Percentiles rank a stretch among this genome's conserved stretches.
Evolutionary conservation across 2,888 invertebrate species (phyloP).

Genomic region (Priocnemis perturbator): DNA sequence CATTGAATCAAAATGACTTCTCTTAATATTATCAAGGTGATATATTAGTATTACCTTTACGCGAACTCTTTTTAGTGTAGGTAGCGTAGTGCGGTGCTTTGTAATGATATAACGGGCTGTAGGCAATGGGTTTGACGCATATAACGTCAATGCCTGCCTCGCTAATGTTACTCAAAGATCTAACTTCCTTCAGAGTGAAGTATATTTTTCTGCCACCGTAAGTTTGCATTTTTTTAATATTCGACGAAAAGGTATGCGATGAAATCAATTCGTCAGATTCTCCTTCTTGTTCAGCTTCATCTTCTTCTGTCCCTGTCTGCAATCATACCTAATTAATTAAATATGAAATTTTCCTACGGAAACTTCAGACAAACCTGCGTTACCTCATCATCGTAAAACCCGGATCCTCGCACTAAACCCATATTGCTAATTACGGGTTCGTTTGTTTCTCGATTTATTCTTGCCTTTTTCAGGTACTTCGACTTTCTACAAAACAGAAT

Average conservation of each 20-base stretch:
- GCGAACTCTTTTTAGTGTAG: slow-evolving; percentile 14
- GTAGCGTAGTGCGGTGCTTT: slow-evolving; percentile 40
- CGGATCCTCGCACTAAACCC: no score
- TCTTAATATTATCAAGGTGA: background rate
- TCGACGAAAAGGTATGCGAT: slow-evolving; percentile 5
- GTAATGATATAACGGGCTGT: slow-evolving; percentile 30
- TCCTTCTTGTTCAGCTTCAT: background rate
- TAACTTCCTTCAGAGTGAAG: slow-evolving; percentile 37
- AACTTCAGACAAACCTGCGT: no score
- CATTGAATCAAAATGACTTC: background rate
- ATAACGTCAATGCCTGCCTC: slow-evolving; percentile 43
- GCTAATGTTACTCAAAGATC: slow-evolving; percentile 15
- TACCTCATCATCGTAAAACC: no score
- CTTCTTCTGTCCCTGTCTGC: background rate
- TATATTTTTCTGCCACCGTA: slow-evolving; percentile 35
- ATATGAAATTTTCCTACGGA: no score
- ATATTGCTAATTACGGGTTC: background rate
- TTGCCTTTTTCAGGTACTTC: slow-evolving; percentile 37
- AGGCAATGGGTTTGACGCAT: slow-evolving; percentile 34
- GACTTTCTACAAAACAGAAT: slow-evolving; percentile 41
- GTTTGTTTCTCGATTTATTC: slow-evolving; percentile 45
- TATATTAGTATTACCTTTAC: slow-evolving; percentile 22
- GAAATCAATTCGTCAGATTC: background rate
- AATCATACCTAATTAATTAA: background rate
- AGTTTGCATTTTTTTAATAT: slow-evolving; percentile 7